phyloP scores from a whole-genome alignment of 2,113 vertebrate genomes.

The Triplophysa dalaica region DNA sequence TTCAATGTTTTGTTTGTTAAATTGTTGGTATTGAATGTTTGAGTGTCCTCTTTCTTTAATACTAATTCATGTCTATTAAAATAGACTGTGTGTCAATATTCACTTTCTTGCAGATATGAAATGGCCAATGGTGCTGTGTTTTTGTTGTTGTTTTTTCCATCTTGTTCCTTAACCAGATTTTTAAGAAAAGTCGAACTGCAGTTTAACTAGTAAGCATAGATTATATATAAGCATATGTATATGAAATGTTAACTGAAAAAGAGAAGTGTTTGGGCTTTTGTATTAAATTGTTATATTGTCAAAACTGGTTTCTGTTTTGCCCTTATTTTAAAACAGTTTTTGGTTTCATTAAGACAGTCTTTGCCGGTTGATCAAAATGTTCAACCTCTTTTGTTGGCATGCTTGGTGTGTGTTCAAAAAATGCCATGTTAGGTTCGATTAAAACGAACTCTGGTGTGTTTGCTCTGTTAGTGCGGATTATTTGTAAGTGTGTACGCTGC shows the following conservation, averaged over 20 bases:
- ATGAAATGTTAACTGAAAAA: slow-evolving; percentile 70
- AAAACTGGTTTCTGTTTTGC: slow-evolving; percentile 31
- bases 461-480: too few species aligned
- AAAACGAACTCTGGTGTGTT: too few species aligned
- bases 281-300: slow-evolving; percentile 78
- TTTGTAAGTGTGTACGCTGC: too few species aligned
- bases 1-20: not conserved
- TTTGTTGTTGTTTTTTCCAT: slow-evolving; percentile 40
- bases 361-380: too few species aligned
- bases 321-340: not conserved
- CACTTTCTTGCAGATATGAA: not conserved
- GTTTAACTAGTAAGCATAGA: slow-evolving; percentile 68
- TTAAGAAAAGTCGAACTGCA: slow-evolving; percentile 65
- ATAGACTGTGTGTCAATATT: slow-evolving; percentile 50
- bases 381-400: too few species aligned
- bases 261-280: slow-evolving; percentile 69
- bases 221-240: slow-evolving; percentile 73
- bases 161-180: slow-evolving; percentile 60
- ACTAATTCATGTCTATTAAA: slow-evolving; percentile 51
- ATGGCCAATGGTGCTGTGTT: slow-evolving; percentile 40
- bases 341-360: too few species aligned
- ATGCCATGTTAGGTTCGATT: too few species aligned
- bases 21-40: slow-evolving; percentile 47
- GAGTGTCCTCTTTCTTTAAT: slow-evolving; percentile 39
- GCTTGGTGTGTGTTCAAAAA: too few species aligned